Evolutionary conservation across 2,113 vertebrate species (phyloP), one percentile per base, ranked within the genome.

Genomic region (Hucho hucho): DNA sequence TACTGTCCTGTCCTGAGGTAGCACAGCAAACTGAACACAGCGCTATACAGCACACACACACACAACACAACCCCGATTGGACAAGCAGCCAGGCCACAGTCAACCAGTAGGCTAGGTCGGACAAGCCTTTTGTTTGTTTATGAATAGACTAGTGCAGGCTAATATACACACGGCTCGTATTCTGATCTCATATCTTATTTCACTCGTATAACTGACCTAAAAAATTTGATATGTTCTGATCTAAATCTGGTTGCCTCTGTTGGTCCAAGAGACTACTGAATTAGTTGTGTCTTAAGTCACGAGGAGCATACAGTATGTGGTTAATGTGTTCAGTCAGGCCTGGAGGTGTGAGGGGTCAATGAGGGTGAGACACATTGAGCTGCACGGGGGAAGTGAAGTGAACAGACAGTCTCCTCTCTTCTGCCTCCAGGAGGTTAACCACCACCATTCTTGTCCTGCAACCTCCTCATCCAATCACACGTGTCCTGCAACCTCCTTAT

Each of bases 1-100:
- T 18, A 4, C 49, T 53, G 49, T 43, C 37, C 37, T 89, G 88
- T 84, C 75, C 76, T 68, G 81, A 82, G 83, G 76, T 43, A 11
- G 37, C 37, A 43, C 37, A 43, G 37, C 9, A 3, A 43, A 11
- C 37, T 43, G 87, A 84, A 75, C 81, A 80, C 81, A 84, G 72
- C 79, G 68, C 66, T 46, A 75, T 73, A 64, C 65, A 65, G 20
- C 64, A 25, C 64, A 67, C 81, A 81, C 81, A 81, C 66, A 76
- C 70, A 69, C 18, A 37, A 71, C 47, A 74, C 46, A 53, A 53
- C 14, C 49, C 66, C n/a, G 49, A 20, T 5, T 69, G n/a, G n/a
- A 61, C 58, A n/a, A 22, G 6, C 58, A 61, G 58, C 58, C 20
- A 22, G 58, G 58, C 2, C n/a, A 61, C 20, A 22, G n/a, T 9